Conservation (phyloP, 2,888 invertebrate species). For the Nebria brevicollis region DNA sequence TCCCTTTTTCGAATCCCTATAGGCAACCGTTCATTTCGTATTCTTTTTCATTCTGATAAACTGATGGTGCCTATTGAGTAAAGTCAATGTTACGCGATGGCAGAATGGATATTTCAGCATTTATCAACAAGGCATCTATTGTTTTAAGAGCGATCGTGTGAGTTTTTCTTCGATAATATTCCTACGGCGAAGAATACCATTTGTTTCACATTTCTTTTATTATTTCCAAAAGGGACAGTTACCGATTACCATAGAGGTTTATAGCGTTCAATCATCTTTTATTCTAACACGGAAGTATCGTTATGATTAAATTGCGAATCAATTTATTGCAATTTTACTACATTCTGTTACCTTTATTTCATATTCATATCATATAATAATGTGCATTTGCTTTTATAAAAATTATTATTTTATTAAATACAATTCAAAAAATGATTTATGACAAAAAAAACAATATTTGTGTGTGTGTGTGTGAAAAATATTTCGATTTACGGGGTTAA, state of each 20-base stretch:
- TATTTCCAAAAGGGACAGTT: constrained; percentile 36
- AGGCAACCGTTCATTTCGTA: constrained; percentile 31
- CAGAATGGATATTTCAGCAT: neutral
- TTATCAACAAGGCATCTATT: neutral
- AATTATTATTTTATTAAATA: neutral
- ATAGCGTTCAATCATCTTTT: constrained; percentile 41
- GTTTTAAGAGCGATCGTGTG: constrained; percentile 21
- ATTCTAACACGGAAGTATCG: constrained; percentile 30
- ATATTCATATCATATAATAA: neutral
- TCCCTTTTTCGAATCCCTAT: constrained; percentile 14
- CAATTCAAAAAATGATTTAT: too few species aligned
- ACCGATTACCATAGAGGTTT: constrained; percentile 34
- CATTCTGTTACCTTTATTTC: neutral
- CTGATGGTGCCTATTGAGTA: constrained; percentile 15
- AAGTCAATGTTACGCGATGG: constrained; percentile 31
- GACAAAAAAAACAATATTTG: neutral
- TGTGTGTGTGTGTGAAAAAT: neutral
- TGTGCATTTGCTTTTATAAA: neutral
- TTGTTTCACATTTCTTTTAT: constrained; percentile 44
- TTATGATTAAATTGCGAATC: constrained; percentile 30
- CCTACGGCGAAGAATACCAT: constrained; percentile 31
- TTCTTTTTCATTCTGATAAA: constrained; percentile 39
- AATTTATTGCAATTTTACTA: constrained; percentile 24
- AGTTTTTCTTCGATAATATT: constrained; percentile 4
- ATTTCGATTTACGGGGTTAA: too few species aligned